Evolutionary conservation across 2,113 vertebrate species (phyloP).

Genomic region (Dasyprocta punctata): DNA sequence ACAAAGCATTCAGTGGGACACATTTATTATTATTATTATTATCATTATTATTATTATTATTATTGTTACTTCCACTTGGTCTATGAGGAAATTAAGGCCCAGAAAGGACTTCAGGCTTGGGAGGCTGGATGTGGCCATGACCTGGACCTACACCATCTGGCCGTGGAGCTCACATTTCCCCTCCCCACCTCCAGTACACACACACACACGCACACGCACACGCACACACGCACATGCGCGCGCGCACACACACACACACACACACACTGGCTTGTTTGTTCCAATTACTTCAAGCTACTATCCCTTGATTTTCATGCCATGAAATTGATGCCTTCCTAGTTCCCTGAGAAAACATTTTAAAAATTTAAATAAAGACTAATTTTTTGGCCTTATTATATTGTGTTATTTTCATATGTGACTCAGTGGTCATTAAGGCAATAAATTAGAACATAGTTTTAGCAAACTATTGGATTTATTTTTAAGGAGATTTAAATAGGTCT

Average conservation of each 20-base stretch:
- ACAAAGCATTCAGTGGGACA: neutral
- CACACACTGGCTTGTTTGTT: neutral
- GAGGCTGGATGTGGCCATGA: neutral
- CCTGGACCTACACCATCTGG: neutral
- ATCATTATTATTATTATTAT: neutral
- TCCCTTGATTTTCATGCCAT: neutral
- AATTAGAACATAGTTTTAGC: neutral
- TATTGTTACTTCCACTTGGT: neutral
- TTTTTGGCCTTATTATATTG: constrained; percentile 6
- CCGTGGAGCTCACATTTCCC: neutral
- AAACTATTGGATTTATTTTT: constrained; percentile 23
- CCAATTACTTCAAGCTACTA: neutral
- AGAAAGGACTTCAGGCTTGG: neutral
- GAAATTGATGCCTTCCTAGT: neutral
- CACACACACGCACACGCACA: too few relatives aligned
- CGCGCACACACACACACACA: too few relatives aligned
- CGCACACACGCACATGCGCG: too few relatives aligned
- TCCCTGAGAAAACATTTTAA: neutral
- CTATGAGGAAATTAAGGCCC: neutral
- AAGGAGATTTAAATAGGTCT: neutral
- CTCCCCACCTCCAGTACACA: neutral
- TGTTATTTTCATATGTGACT: neutral
- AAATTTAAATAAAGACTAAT: neutral
- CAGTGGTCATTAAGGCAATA: neutral
- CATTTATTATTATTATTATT: too few relatives aligned